Conservation (phyloP, 2,797 vertebrate species). For the Paramormyrops hopkinsi region DNA sequence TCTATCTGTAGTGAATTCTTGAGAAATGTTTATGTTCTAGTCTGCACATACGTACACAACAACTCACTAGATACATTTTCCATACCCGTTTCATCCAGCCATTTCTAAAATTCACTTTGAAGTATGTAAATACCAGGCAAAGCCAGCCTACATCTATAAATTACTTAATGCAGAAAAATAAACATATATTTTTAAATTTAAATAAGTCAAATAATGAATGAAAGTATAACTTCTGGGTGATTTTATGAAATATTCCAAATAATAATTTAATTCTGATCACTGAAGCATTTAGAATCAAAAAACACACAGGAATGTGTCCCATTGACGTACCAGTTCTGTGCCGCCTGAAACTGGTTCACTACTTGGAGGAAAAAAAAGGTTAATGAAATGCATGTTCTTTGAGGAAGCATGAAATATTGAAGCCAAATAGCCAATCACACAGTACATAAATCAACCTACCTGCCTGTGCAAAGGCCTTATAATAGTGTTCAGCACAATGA, state of each 20-base stretch:
- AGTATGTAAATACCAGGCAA: neutral
- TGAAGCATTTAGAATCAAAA: neutral
- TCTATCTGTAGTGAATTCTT: neutral
- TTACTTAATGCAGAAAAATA: neutral
- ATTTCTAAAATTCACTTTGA: constrained; percentile 5
- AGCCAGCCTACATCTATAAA: neutral
- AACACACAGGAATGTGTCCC: neutral
- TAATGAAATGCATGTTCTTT: neutral
- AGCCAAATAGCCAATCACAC: neutral
- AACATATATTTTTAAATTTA: neutral
- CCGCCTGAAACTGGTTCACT: neutral
- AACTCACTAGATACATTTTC: neutral
- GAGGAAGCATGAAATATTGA: neutral
- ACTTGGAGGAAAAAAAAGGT: neutral
- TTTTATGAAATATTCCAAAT: neutral
- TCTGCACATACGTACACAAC: neutral
- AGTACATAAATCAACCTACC: neutral
- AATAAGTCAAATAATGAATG: neutral
- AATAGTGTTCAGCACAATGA: neutral
- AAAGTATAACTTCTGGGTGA: neutral
- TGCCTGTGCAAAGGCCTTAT: neutral
- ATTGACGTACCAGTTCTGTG: neutral
- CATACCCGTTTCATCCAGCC: neutral
- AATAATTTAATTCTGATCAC: neutral
- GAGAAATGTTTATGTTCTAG: neutral